A percentile compares a stretch with the other conserved stretches of the same genome.
phyloP scores from a whole-genome alignment of 2,888 invertebrate species.

The Netelia inedita region DNA sequence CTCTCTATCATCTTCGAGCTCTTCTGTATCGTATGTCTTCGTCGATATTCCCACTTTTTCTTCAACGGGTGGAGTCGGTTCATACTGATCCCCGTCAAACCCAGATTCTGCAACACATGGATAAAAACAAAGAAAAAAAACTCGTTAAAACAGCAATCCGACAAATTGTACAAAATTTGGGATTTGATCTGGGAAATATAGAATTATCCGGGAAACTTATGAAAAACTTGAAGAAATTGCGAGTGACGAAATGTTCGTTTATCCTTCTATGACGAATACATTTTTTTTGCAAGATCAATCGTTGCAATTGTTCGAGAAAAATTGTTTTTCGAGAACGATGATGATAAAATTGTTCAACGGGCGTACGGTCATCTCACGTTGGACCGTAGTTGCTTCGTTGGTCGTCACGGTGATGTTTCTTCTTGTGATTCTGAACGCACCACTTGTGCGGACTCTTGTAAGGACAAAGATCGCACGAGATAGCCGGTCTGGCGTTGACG shows the following conservation, averaged over 20 bases:
- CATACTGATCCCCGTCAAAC: constrained; percentile 32
- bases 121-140: constrained; percentile 22
- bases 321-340: background rate
- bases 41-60: constrained; percentile 3
- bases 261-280: constrained; percentile 1
- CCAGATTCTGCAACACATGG: constrained; percentile 59
- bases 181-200: background rate
- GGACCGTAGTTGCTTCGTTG: constrained; percentile 14
- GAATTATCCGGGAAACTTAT: background rate
- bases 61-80: constrained; percentile 32
- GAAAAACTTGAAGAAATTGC: background rate
- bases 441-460: constrained; percentile 82
- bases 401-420: constrained; percentile 73
- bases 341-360: background rate
- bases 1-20: background rate
- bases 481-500: constrained; percentile 79
- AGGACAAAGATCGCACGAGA: constrained; percentile 77
- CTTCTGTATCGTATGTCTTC: background rate
- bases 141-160: constrained; percentile 51
- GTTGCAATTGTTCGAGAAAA: background rate
- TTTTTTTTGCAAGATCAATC: background rate
- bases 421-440: constrained; percentile 81
- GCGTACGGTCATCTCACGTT: constrained; percentile 19
- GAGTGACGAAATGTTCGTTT: constrained; percentile 12
- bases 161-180: constrained; percentile 2